These are phyloP conservation scores for Nerophis lumbriciformis DNA, from an alignment of 2,113 vertebrate genomes.

Conservation along the genomic window DNA sequence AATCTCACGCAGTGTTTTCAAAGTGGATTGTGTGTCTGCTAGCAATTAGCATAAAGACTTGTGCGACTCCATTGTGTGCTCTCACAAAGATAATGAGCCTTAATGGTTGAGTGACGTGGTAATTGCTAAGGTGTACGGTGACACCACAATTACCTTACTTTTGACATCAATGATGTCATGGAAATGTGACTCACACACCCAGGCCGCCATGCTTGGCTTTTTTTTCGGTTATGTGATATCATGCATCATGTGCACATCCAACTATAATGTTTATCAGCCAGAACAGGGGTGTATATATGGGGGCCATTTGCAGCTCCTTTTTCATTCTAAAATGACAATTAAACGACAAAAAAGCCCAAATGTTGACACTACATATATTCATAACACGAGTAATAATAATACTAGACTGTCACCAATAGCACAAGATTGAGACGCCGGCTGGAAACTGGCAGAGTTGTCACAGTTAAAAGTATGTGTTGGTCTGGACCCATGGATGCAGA, in stretches of 20 bases:
- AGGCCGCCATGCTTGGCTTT: neutral
- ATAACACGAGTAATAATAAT: too few species aligned
- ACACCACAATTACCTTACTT: conserved; percentile 62
- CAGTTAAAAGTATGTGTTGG: too few species aligned
- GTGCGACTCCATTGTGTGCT: conserved; percentile 52
- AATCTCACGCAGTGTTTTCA: conserved; percentile 16
- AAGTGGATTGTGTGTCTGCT: conserved; percentile 53
- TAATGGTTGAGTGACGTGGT: conserved; percentile 66
- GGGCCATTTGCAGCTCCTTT: too few species aligned
- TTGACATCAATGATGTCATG: conserved; percentile 67
- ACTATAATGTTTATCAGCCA: neutral
- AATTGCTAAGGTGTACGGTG: conserved; percentile 67
- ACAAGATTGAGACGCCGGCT: too few species aligned
- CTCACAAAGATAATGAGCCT: conserved; percentile 63
- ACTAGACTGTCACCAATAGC: too few species aligned
- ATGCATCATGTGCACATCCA: neutral
- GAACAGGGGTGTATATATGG: neutral
- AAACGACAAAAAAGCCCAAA: too few species aligned
- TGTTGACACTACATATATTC: too few species aligned
- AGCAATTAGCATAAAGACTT: conserved; percentile 64
- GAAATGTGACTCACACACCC: conserved; percentile 52
- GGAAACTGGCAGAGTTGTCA: too few species aligned
- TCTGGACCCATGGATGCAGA: too few species aligned
- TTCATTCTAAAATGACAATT: too few species aligned
- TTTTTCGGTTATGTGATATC: too few species aligned